A percentile compares a stretch with the other conserved stretches of the same genome.
phyloP scores from a whole-genome alignment of 2,113 vertebrate species.

The Hippolais icterina region DNA sequence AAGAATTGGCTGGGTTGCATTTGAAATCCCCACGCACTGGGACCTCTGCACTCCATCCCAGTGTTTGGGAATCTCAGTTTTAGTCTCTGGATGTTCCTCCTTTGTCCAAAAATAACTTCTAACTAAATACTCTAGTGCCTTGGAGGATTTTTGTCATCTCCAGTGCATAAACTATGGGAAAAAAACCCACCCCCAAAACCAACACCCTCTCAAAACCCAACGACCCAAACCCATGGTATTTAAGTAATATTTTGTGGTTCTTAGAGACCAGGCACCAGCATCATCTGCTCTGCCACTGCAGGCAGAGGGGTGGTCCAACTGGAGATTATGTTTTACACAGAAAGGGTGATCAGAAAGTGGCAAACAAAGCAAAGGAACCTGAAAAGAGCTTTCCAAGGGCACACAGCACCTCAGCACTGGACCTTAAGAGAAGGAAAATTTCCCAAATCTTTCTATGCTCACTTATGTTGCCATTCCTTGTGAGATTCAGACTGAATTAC shows the following conservation, averaged over 20 bases:
- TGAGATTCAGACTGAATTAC: background rate
- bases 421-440: background rate
- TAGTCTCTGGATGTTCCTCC: background rate
- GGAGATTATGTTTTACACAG: background rate
- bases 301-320: background rate
- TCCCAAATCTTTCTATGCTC: background rate
- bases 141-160: background rate
- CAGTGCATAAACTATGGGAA: background rate
- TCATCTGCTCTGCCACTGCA: background rate
- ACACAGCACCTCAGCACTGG: background rate
- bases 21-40: background rate
- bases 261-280: background rate
- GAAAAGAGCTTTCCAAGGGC: background rate
- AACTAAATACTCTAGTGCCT: background rate
- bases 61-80: background rate
- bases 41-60: fast-evolving
- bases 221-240: fast-evolving
- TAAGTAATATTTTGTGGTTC: background rate
- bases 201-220: background rate
- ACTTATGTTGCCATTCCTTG: background rate
- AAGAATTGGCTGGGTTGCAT: background rate
- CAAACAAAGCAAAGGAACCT: background rate
- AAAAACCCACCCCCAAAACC: background rate
- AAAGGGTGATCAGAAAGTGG: background rate
- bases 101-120: background rate